Base-by-base conservation (phyloP, 2,797 vertebrate species). In the Apogon talboti region DNA sequence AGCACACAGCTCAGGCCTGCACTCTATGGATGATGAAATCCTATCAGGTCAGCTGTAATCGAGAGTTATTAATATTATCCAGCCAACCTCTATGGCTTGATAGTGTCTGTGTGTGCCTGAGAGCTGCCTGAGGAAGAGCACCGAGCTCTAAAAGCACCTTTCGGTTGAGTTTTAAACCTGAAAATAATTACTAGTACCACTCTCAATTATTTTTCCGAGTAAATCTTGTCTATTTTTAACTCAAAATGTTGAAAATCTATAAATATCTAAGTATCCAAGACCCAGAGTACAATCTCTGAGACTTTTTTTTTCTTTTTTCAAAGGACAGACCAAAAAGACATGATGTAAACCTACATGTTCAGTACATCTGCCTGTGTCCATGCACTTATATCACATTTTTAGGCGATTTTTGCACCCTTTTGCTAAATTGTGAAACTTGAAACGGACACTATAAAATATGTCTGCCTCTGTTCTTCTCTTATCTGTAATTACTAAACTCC, bases 1-100 rank as follows among this genome's bases (percentile, higher is more conserved):
- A 81, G 85, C 60, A 21, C 73, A 61, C 58, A 46, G 83, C 81
- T 83, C 73, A 62, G 70, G 82, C 80, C 66, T 68, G 71, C 61
- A 14, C 79, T 78, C 71, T 33, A 57, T 66, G 84, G 79, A 89
- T 92, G 91, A 92, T 91, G 91, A 92, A 92, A 92, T 89, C 82
- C 78, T 74, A 79, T 84, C 87, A 83, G 86, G 86, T 84, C 89
- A 84, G 82, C 87, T 92, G 91, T 90, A 92, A 92, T 90, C 78
- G 66, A 83, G 86, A 77, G 89, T 92, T 92, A 92, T 92, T 92
- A 91, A 92, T 92, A 92, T 88, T 82, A 83, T 86, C 89, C 85
- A 81, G 64, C 81, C 77, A 62, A 68, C 78, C 58, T 66, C 61
- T 46, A 16, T 60, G 71, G 61, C 79, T 79, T 70, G 58, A 79